Evolutionary conservation across 2,888 invertebrate genomes (phyloP), one percentile per base, ranked within the genome.

Genomic region (Phragmatobia fuliginosa): DNA sequence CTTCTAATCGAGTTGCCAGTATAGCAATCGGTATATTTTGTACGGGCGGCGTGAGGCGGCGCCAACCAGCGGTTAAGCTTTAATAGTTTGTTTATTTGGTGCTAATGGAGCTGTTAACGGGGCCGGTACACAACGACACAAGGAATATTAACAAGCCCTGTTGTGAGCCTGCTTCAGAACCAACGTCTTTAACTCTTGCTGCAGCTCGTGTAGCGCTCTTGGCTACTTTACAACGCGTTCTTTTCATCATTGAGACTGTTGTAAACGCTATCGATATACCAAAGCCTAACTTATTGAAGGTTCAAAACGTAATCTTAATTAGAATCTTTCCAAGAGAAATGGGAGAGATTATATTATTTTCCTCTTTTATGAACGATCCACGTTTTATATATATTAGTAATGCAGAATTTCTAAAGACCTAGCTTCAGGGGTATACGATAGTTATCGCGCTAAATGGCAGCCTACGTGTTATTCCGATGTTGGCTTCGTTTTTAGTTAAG

Each of bases 71-170:
- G 21, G 56, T 31, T 16, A 56, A 65, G 33, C 36, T 64, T 52
- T 65, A 65, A 65, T 65, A 45, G 58, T 52, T 65, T 58, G 56
- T 65, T 58, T 28, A 65, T 28, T 36, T 65, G n/a, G 65, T 65
- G 36, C 56, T 65, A 65, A 65, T 65, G 52, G 38, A 58, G 56
- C 36, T 38, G 38, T 65, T n/a, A 58, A 36, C 36, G 21, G 21
- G 36, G 36, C 14, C 25, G 7, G 25, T 56, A 56, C 52, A 56
- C 52, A 52, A 52, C 25, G 11, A 56, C 52, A 52, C 52, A 0
- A n/a, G n/a, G 25, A 28, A 5, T 25, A 56, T 56, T 28, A 56
- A 25, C 14, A 28, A 14, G 25, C 14, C 25, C 25, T 10, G n/a
- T 38, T 38, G 3, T 2, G 21, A 45, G 21, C 18, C 21, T 21